Evolutionary conservation across 2,888 invertebrate species (phyloP), one percentile per base, ranked within the genome.

Genomic region (Lycocerus yunnanus): DNA sequence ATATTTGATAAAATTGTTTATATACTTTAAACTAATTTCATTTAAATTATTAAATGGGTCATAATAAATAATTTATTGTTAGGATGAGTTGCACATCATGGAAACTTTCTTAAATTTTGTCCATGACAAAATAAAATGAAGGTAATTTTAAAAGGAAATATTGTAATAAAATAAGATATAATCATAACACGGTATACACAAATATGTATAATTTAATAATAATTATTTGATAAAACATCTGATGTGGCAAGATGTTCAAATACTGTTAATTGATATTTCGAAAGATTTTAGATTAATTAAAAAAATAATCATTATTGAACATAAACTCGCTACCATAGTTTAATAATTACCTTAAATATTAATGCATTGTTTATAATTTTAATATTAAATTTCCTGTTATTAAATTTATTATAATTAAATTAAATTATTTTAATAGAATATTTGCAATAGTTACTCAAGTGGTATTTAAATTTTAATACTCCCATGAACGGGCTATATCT

Each of bases 121-220:
- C 70, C 73, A 70, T 76, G 75, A 76, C 75, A 76, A 73, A 75
- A 65, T 65, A 63, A 60, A 66, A 76, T 71, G 73, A 73, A 76
- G 75, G 75, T 68, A n/a, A 65, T 13, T 58, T 74, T 71, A 27
- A 72, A 70, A 58, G 75, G 75, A 76, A 76, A 70, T 76, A 73
- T 71, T 68, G 75, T 76, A 73, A 73, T 63, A 69, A 72, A 63
- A 58, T 60, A 66, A 58, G 73, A 73, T 73, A 18, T 27, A 66
- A 69, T 66, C 66, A 73, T 73, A 73, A 69, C 20, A 66, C 15
- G 43, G 43, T 43, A 43, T 43, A 43, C n/a, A 43, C 43, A 43
- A 43, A 43, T 43, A 43, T 43, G n/a, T 43, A 43, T 43, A 43
- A 43, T 43, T 43, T 43, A 43, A n/a, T 43, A 43, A 43, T 43